Evolutionary conservation across 2,888 invertebrate genomes (phyloP).

Genomic region (Melanchra persicariae): DNA sequence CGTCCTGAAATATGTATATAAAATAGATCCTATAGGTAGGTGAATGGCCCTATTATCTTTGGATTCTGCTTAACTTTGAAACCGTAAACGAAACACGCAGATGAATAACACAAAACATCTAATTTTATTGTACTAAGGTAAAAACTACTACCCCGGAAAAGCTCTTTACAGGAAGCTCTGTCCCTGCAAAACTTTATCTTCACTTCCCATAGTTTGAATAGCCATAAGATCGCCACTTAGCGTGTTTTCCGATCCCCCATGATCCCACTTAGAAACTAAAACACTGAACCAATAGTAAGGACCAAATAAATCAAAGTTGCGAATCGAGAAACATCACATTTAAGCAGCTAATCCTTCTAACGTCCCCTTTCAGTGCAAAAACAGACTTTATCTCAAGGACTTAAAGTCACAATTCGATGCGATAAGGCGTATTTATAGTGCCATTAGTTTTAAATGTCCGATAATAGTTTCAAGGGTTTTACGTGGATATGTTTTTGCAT

Average conservation of each 20-base stretch:
- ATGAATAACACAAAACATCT: neutral
- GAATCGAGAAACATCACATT: conserved; percentile 56
- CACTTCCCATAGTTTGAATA: conserved; percentile 22
- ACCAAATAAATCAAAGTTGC: conserved; percentile 63
- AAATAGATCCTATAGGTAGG: neutral
- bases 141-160: neutral
- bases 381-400: conserved; percentile 21
- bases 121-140: neutral
- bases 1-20: too few relatives aligned
- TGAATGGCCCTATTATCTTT: neutral
- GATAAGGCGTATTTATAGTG: conserved; percentile 42
- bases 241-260: conserved; percentile 10
- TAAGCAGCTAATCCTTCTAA: conserved; percentile 56
- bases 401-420: conserved; percentile 27
- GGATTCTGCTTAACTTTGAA: neutral
- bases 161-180: neutral
- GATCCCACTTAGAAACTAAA: conserved; percentile 49
- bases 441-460: conserved; percentile 53
- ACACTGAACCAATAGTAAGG: conserved; percentile 41
- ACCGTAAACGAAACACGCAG: neutral
- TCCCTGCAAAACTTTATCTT: neutral
- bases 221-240: conserved; percentile 22
- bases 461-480: conserved; percentile 45
- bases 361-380: conserved; percentile 35
- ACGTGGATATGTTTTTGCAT: conserved; percentile 39